Percentiles rank a stretch among this genome's conserved stretches.
These are phyloP conservation scores for Lasioglossum figueresi DNA, from an alignment of 2,888 invertebrate genomes.

Conservation along the genomic window DNA sequence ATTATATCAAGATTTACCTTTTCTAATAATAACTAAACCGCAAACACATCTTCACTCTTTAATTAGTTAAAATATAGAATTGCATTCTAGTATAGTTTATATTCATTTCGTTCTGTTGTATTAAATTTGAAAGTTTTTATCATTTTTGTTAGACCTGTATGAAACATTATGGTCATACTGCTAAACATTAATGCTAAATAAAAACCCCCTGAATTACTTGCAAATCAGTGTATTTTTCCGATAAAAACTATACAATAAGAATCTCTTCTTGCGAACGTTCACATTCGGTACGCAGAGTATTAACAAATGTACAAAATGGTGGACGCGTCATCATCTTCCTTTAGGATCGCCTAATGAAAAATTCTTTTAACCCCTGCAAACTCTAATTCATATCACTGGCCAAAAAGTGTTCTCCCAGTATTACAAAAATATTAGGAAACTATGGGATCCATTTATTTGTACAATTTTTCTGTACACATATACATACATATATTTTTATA, in stretches of 20 bases:
- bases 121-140: not conserved
- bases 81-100: not conserved
- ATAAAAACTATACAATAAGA: constrained; percentile 54
- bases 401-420: not conserved
- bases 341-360: not conserved
- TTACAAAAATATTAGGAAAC: constrained; percentile 4
- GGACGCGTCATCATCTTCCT: not conserved
- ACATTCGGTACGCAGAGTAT: constrained; percentile 32
- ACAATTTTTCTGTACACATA: not conserved
- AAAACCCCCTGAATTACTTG: constrained; percentile 7
- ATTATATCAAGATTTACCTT: too few species aligned
- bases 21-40: not conserved
- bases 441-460: not conserved
- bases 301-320: constrained; percentile 51
- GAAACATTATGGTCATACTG: not conserved
- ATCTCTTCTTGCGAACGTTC: constrained; percentile 27
- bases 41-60: not conserved
- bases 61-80: not conserved
- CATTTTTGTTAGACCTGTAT: not conserved
- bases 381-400: not conserved
- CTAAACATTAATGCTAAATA: not conserved
- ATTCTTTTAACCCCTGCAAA: not conserved
- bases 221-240: constrained; percentile 47
- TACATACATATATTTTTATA: not conserved
- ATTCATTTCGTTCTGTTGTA: not conserved